Percentiles rank a stretch among this genome's conserved stretches.
These are phyloP conservation scores for Dufourea novaeangliae DNA, from an alignment of 1,140 invertebrate genomes.

Conservation along the genomic window DNA sequence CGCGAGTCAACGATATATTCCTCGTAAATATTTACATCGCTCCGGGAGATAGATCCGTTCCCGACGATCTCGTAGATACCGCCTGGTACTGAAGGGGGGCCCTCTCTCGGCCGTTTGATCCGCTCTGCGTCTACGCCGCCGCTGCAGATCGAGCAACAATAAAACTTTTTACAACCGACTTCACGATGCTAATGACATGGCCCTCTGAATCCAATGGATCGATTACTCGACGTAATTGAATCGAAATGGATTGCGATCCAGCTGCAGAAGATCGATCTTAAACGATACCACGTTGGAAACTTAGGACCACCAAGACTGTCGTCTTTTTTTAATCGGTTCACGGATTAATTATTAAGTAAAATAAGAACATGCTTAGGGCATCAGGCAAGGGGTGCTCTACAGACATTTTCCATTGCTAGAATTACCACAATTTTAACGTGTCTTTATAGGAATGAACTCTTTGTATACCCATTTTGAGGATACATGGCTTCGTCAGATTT, in stretches of 20 bases:
- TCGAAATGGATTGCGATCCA: neutral
- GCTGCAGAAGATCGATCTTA: neutral
- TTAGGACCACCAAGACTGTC: no score
- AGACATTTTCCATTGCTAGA: no score
- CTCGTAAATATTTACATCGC: constrained; percentile 47
- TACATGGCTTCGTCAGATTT: no score
- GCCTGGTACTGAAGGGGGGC: no score
- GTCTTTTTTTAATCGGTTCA: no score
- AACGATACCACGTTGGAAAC: neutral
- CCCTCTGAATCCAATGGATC: neutral
- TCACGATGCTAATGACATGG: constrained; percentile 17
- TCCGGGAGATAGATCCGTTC: constrained; percentile 28
- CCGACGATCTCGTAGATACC: constrained; percentile 21
- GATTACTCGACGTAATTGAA: constrained; percentile 18
- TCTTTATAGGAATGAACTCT: no score
- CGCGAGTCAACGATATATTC: constrained; percentile 36
- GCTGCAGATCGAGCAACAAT: neutral
- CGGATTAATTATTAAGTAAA: no score
- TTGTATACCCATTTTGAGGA: no score
- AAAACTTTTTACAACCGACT: constrained; percentile 6
- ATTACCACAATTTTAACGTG: no score
- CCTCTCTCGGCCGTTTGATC: neutral
- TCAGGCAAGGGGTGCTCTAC: no score
- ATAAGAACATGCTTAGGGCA: no score
- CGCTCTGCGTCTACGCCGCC: no score